These are phyloP conservation scores for Drosophila triauraria DNA, from an alignment of 1,140 invertebrate species.

Conservation along the genomic window DNA sequence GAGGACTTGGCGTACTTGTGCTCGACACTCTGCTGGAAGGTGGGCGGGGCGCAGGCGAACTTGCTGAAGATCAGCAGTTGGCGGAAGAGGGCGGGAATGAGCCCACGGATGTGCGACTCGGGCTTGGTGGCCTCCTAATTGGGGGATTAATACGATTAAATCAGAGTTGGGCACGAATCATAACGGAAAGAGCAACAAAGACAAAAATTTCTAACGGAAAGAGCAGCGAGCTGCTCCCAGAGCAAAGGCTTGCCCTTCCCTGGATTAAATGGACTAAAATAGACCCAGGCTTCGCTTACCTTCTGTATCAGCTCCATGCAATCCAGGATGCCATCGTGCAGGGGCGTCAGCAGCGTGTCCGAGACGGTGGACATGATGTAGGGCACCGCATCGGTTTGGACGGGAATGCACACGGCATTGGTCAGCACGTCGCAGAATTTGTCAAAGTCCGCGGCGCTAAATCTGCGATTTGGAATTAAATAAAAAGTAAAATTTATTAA, in stretches of 20 bases:
- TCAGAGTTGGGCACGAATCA: no score
- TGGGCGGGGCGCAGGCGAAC: conserved; percentile 90
- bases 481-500: not conserved
- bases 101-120: conserved; percentile 88
- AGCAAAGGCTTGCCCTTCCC: no score
- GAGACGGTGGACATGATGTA: conserved; percentile 91
- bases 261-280: no score
- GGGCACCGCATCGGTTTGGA: conserved; percentile 92
- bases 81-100: conserved; percentile 92
- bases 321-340: conserved; percentile 93
- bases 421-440: conserved; percentile 92
- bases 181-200: no score
- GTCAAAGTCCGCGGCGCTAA: conserved; percentile 91
- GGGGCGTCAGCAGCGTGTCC: conserved; percentile 91
- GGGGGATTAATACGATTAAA: not conserved
- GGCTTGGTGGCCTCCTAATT: conserved; percentile 88
- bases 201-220: no score
- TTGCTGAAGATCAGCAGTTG: conserved; percentile 91
- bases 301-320: conserved; percentile 93
- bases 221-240: no score
- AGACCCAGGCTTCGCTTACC: conserved; percentile 36
- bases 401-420: conserved; percentile 92
- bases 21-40: conserved; percentile 86
- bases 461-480: conserved; percentile 83
- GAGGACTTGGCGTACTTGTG: conserved; percentile 73